phyloP scores from a whole-genome alignment of 1,140 invertebrate species.

The Drosophila saltans region DNA sequence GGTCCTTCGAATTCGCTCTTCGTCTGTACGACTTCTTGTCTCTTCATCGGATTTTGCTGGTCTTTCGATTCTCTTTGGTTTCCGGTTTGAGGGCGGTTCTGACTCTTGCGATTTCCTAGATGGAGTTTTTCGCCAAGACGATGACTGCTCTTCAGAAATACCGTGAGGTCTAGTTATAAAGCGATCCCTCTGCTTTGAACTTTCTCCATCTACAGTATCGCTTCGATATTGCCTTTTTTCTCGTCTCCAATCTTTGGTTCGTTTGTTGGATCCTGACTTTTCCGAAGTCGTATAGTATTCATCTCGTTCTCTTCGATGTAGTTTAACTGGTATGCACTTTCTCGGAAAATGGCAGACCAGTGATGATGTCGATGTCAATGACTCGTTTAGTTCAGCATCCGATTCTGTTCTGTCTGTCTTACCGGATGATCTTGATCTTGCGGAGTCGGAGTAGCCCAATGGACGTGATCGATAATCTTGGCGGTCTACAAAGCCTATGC shows the following conservation, averaged over 20 bases:
- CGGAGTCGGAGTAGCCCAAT: background rate
- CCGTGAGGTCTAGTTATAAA: background rate
- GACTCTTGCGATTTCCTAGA: background rate
- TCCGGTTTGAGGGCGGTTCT: background rate
- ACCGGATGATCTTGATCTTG: background rate
- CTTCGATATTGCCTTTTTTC: background rate
- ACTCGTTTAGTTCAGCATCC: constrained; percentile 1
- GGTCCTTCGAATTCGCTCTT: background rate
- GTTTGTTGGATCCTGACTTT: background rate
- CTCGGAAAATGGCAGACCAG: constrained; percentile 49
- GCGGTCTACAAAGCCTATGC: background rate
- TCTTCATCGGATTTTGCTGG: background rate
- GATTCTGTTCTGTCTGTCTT: background rate
- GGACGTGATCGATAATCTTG: constrained; percentile 12
- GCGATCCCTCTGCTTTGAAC: background rate
- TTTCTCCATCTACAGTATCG: background rate
- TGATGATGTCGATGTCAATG: constrained; percentile 53
- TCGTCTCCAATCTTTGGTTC: background rate
- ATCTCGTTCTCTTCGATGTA: background rate
- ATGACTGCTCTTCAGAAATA: constrained; percentile 6
- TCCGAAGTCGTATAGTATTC: constrained; percentile 25
- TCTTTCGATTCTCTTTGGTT: background rate
- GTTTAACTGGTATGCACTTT: constrained; percentile 49
- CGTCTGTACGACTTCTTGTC: background rate
- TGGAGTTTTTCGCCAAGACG: background rate